Percentiles rank a stretch among this genome's conserved stretches.
Evolutionary conservation across 53 echinoderm and acorn worm genomes (phyloP).

Genomic region (Pentamera pediparva): DNA sequence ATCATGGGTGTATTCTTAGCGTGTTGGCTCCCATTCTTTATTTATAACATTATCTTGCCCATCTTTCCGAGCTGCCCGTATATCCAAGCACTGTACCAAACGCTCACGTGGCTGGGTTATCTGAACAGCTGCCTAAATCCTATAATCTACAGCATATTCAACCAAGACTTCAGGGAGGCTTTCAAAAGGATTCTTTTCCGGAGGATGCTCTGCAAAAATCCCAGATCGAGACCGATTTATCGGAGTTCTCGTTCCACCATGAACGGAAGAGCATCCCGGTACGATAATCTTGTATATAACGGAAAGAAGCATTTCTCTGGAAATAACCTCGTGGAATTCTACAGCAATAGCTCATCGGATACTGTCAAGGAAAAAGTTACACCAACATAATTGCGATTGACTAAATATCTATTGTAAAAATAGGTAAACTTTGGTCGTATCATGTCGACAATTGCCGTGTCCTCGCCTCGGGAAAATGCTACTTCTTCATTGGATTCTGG

Average conservation of each 20-base stretch:
- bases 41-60: constrained; percentile 84
- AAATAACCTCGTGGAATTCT: constrained; percentile 10
- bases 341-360: constrained; percentile 46
- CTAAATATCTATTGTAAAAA: background rate
- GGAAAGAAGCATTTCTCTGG: constrained; percentile 20
- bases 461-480: too few relatives aligned
- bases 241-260: constrained; percentile 34
- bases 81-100: constrained; percentile 56
- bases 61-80: constrained; percentile 64
- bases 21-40: constrained; percentile 96
- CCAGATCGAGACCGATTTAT: constrained; percentile 17
- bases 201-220: constrained; percentile 14
- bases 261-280: constrained; percentile 27
- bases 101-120: constrained; percentile 92
- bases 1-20: constrained; percentile 95
- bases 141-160: constrained; percentile 96
- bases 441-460: too few relatives aligned
- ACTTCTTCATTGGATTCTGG: too few relatives aligned
- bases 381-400: constrained; percentile 59
- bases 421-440: background rate
- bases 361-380: constrained; percentile 54
- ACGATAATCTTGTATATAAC: constrained; percentile 12
- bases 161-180: constrained; percentile 89
- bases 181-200: constrained; percentile 74
- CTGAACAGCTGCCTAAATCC: constrained; percentile 89